A percentile compares a stretch with the other conserved stretches of the same genome.
Conservation (phyloP, 2,888 invertebrate genomes). For the Torymus auratus region DNA sequence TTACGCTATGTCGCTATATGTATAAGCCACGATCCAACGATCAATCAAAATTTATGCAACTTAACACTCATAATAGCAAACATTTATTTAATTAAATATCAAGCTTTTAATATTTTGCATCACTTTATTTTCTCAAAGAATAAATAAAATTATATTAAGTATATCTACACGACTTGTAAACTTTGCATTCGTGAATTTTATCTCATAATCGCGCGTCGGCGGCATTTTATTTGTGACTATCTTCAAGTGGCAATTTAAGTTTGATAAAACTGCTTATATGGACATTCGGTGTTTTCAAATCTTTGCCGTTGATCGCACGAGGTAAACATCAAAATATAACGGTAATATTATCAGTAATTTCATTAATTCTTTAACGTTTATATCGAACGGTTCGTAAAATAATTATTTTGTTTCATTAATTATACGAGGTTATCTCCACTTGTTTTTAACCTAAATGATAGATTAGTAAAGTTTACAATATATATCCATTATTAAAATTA, state of each 20-base stretch:
- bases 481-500: conserved; percentile 21
- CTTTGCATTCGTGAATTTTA: conserved; percentile 8
- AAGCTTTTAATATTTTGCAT: no score
- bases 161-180: not conserved
- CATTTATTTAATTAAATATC: no score
- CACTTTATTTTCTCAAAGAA: no score
- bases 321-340: conserved; percentile 47
- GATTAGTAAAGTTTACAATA: conserved; percentile 16
- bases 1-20: no score
- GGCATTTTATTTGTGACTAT: conserved; percentile 62
- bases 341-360: not conserved
- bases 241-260: conserved; percentile 65
- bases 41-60: no score
- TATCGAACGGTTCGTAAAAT: not conserved
- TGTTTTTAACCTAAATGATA: conserved; percentile 43
- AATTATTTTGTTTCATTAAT: conserved; percentile 10
- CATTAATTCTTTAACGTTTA: not conserved
- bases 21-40: no score
- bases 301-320: conserved; percentile 48
- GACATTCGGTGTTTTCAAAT: conserved; percentile 64
- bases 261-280: conserved; percentile 71
- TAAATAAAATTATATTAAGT: no score
- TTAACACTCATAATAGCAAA: no score
- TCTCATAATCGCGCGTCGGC: conserved; percentile 21
- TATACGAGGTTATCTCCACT: conserved; percentile 14